Conservation (phyloP, 2,888 invertebrate species). For the Scaptodrosophila latifasciaeformis region DNA sequence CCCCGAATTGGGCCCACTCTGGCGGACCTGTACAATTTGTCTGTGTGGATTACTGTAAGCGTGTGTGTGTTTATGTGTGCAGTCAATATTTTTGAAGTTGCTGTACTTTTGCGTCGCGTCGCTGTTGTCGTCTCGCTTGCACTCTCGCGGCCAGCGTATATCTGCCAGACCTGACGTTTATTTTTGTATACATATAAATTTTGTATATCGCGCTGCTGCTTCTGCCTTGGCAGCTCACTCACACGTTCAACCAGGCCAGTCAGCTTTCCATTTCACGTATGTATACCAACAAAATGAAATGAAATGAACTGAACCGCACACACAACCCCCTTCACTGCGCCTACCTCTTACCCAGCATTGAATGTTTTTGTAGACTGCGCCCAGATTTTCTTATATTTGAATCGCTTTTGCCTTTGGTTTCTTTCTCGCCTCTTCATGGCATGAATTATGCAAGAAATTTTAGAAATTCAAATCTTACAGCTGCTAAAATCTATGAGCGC, state of each 20-base stretch:
- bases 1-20: conserved; percentile 29
- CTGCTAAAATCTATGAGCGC: background rate
- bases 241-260: conserved; percentile 31
- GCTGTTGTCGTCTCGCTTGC: conserved; percentile 66
- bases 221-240: conserved; percentile 38
- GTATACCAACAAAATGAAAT: conserved; percentile 37
- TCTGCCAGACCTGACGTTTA: conserved; percentile 48
- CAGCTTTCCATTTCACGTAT: conserved; percentile 58
- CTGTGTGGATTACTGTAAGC: conserved; percentile 8
- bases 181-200: conserved; percentile 48
- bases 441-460: background rate
- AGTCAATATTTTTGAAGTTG: conserved; percentile 64
- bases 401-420: no score
- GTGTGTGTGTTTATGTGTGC: conserved; percentile 39
- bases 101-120: conserved; percentile 63
- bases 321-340: background rate
- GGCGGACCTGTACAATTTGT: conserved; percentile 21
- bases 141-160: conserved; percentile 48
- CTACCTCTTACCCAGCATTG: no score
- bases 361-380: no score
- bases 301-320: no score
- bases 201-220: conserved; percentile 39
- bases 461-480: background rate
- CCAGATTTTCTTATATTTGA: no score
- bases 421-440: no score